Base-by-base conservation (phyloP, 2,113 vertebrate species). In the Melanostigma gelatinosum region DNA sequence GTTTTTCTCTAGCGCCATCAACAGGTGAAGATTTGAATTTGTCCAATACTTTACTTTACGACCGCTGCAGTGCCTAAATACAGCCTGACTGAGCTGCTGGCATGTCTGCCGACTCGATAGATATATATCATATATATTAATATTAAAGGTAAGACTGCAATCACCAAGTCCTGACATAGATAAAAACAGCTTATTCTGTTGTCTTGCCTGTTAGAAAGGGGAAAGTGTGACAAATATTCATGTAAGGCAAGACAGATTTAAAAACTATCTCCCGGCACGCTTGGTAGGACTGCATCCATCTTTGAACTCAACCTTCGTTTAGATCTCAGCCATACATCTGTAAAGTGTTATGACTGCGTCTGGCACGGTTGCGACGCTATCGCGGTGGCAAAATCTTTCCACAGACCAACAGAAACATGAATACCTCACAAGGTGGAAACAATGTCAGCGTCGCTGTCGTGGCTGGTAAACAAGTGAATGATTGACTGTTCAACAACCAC, bases 81-180 rank as follows among this genome's bases (percentile, higher is more conserved):
- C 24, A 29, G 55, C 24, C 55, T 52, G 20, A 18, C 18, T 20
- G 34, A 34, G 34, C 6, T 34, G 34, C 34, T 34, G 34, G 34
- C 34, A 34, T 34, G 44, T 46, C 44, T 46, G 44, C 44, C 13
- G 44, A 13, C 44, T 46, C 32, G 7, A 42, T 24, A n/a, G 4
- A 29, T 29, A 29, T 29, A 3, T 46, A 29, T 46, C 46, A 52
- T 29, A 29, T 29, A 29, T 29, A 29, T 29, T 29, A 29, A 3
- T 46, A 29, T 46, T 66, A 52, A 18, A 68, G 42, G 42, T 38
- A 36, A 77, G 8, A 77, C 63, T 54, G 29, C 10, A 62, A 32
- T 70, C 57, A 62, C n/a, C 18, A 8, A 24, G 16, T 16, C 9
- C 44, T 54, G 32, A 24, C 29, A 32, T 38, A n/a, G 42, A 1